These are phyloP conservation scores for Phytoseiulus persimilis DNA, from an alignment of 2,888 invertebrate species.

Conservation along the genomic window DNA sequence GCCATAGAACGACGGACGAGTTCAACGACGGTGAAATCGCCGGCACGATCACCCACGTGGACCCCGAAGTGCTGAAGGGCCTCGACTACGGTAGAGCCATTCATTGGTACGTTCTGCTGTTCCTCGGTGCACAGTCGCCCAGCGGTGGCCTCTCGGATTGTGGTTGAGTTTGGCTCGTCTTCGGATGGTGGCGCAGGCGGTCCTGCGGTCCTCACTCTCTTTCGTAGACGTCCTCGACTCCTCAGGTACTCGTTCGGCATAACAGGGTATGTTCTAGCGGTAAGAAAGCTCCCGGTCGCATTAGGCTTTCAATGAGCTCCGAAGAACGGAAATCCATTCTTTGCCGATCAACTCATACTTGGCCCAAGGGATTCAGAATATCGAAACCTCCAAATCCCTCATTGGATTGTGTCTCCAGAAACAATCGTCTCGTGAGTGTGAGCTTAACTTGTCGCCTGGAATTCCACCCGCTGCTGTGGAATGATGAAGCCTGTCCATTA, in stretches of 20 bases:
- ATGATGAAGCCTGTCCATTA: too few relatives aligned
- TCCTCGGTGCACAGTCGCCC: not conserved
- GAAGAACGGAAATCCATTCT: constrained; percentile 7
- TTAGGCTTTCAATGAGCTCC: not conserved
- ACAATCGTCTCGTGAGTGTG: not conserved
- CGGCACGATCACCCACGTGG: constrained; percentile 7
- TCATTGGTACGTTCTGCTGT: not conserved
- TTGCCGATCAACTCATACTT: not conserved
- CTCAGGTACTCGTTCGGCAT: constrained; percentile 18
- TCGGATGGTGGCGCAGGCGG: too few relatives aligned
- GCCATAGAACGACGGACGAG: not conserved
- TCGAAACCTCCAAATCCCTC: not conserved
- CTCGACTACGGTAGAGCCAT: not conserved
- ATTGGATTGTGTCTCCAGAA: not conserved
- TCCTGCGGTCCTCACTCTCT: too few relatives aligned
- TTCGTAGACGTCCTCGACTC: not conserved
- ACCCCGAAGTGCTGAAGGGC: not conserved
- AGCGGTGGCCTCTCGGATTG: not conserved
- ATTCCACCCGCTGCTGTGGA: too few relatives aligned
- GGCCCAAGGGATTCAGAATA: not conserved
- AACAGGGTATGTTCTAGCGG: not conserved
- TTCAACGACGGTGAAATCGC: constrained; percentile 24
- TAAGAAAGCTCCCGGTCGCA: not conserved
- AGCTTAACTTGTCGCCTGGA: not conserved
- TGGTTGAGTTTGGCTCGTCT: not conserved